Base-by-base conservation (phyloP, 2,888 invertebrate genomes). In the Volucella bombylans region DNA sequence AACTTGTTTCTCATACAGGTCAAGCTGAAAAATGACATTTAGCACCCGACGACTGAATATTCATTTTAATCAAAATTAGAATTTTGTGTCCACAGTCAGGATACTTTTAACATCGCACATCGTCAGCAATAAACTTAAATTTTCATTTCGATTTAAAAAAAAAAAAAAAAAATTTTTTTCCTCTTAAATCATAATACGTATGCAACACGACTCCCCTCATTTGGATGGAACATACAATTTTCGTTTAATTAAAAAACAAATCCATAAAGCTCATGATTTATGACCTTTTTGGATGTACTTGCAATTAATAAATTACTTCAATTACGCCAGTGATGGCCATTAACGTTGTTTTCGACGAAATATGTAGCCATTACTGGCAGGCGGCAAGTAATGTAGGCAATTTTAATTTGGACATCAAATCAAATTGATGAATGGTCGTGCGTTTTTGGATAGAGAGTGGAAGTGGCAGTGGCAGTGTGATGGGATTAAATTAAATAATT, bases 1-100 rank as follows among this genome's bases (percentile, higher is more conserved):
- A 0, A 95, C 92, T 15, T 94, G 92, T 62, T 93, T 93, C 82
- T 95, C 94, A 88, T 95, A 95, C 82, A 93, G 93, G 89, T 94
- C 94, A 54, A 96, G 90, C 92, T 95, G 88, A 43, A 91, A 91
- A n/a, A n/a, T n/a, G n/a, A 23, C 23, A 4, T 23, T 23, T 4
- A 23, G 23, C 23, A 23, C 2, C 23, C 23, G 23, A 23, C 23
- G 23, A 18, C 18, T 18, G 3, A 23, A 23, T 23, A 23, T 23
- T 23, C 11, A 49, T 14, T 52, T 9, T 9, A 23, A 10, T 52
- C 11, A 11, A 23, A 52, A 23, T 23, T 12, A 54, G 54, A 12
- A 8, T 38, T 54, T 31, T 12, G 23, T n/a, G 38, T 55, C 2
- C 55, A 9, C 8, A 8, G 1, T 18, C 9, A 23, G n/a, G 54